Evolutionary conservation across 2,888 invertebrate species (phyloP).

Genomic region (Phaedon cochleariae): DNA sequence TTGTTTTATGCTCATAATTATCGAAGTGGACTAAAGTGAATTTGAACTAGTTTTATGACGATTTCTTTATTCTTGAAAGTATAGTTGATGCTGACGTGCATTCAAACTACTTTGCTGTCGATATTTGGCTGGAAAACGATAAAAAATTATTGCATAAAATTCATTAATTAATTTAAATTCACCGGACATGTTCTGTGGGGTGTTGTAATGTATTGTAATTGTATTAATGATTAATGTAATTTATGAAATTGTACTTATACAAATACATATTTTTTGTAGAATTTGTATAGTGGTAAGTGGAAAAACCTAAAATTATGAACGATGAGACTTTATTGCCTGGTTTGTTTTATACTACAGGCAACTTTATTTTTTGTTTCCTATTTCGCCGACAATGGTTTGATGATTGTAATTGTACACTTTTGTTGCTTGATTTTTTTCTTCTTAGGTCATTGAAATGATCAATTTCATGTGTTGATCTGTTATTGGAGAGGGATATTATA

Average conservation of each 20-base stretch:
- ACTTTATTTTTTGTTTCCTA: not conserved
- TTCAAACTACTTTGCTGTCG: too few relatives aligned
- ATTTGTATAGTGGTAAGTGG: constrained; percentile 5
- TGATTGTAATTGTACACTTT: not conserved
- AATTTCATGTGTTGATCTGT: too few relatives aligned
- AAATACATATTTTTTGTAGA: constrained; percentile 3
- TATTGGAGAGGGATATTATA: too few relatives aligned
- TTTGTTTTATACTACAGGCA: constrained; percentile 5
- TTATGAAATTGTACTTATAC: constrained; percentile 30
- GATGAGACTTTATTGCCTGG: not conserved
- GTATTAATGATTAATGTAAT: constrained; percentile 23
- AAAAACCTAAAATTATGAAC: not conserved
- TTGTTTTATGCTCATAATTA: too few relatives aligned
- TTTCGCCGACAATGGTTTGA: not conserved
- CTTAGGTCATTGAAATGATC: too few relatives aligned
- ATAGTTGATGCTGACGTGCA: too few relatives aligned
- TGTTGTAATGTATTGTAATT: constrained; percentile 28
- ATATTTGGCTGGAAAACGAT: too few relatives aligned
- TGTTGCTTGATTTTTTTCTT: not conserved
- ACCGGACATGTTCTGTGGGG: not conserved
- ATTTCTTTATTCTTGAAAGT: too few relatives aligned
- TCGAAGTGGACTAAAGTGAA: too few relatives aligned
- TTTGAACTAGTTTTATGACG: too few relatives aligned
- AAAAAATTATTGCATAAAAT: too few relatives aligned
- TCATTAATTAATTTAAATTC: not conserved